A percentile compares a stretch with the other conserved stretches of the same genome.
phyloP scores from a whole-genome alignment of 2,888 invertebrate genomes.

The Macrostomum cliftonense region DNA sequence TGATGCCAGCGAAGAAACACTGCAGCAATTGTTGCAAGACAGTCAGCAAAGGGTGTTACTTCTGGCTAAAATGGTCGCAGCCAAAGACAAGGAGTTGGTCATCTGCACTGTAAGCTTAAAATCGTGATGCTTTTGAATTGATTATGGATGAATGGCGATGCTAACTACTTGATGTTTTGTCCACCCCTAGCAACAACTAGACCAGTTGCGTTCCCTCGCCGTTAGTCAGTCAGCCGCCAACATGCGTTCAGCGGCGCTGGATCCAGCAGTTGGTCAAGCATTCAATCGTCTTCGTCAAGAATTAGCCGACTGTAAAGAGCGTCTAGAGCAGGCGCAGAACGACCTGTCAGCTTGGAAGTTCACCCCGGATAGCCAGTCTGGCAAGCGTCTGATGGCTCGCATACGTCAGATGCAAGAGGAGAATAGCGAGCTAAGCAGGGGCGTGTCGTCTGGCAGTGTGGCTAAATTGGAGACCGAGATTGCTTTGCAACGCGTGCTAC shows the following conservation, averaged over 20 bases:
- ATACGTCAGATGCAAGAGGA: slow-evolving; percentile 82
- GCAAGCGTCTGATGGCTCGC: slow-evolving; percentile 89
- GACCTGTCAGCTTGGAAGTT: slow-evolving; percentile 97
- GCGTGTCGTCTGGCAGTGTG: slow-evolving; percentile 75
- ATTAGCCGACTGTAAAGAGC: slow-evolving; percentile 64
- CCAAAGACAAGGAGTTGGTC: no score
- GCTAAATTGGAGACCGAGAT: slow-evolving; percentile 86
- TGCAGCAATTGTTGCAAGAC: no score
- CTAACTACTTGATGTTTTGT: no score
- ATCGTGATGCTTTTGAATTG: no score
- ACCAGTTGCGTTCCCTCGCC: no score
- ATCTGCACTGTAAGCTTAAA: no score
- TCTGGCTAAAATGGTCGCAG: no score
- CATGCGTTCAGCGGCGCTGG: slow-evolving; percentile 62
- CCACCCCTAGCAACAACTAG: no score
- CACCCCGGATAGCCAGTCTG: slow-evolving; percentile 94
- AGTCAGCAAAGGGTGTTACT: no score
- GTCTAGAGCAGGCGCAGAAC: slow-evolving; percentile 85
- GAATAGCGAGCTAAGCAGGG: slow-evolving; percentile 88
- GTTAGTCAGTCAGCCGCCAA: slow-evolving; percentile 40
- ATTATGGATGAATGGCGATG: no score
- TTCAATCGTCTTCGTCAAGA: slow-evolving; percentile 75
- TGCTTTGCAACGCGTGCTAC: slow-evolving; percentile 77
- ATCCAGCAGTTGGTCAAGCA: slow-evolving; percentile 82
- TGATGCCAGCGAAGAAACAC: no score